Conservation (phyloP, 2,113 vertebrate species). For the Coryphaenoides rupestris region DNA sequence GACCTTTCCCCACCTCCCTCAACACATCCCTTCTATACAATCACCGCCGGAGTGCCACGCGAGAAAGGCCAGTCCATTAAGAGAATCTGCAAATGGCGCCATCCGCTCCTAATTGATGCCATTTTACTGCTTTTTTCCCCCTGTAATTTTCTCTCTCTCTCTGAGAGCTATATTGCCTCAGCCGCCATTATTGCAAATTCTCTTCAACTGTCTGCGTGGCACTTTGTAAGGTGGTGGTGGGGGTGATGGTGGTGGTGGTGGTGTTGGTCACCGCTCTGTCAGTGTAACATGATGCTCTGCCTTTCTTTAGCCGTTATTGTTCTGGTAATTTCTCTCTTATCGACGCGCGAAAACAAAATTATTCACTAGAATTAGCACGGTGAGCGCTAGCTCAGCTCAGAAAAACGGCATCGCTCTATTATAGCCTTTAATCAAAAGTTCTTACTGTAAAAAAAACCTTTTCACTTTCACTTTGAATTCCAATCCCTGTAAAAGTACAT, state of each 20-base stretch:
- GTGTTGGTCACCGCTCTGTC: too few relatives aligned
- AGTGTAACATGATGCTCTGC: too few relatives aligned
- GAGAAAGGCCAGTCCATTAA: conserved; percentile 84
- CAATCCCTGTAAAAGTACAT: conserved; percentile 27
- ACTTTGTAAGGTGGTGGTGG: too few relatives aligned
- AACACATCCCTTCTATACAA: conserved; percentile 80
- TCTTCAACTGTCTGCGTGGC: too few relatives aligned
- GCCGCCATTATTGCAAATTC: conserved; percentile 90
- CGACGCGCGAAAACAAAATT: too few relatives aligned
- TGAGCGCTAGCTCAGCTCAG: too few relatives aligned
- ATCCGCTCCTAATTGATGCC: conserved; percentile 82
- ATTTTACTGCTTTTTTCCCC: conserved; percentile 80
- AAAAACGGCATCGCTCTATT: too few relatives aligned
- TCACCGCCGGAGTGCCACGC: conserved; percentile 64
- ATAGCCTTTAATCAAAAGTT: too few relatives aligned
- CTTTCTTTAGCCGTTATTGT: too few relatives aligned
- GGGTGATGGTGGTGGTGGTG: too few relatives aligned
- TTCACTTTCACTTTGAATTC: conserved; percentile 29
- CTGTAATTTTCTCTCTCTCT: conserved; percentile 79
- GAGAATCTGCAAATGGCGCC: conserved; percentile 82
- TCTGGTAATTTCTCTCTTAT: too few relatives aligned
- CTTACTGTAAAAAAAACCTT: conserved; percentile 11
- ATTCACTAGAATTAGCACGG: too few relatives aligned
- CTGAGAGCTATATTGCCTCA: conserved; percentile 79
- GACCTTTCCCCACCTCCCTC: conserved; percentile 79